These are phyloP conservation scores for Carcharodon carcharias DNA, from an alignment of 2,797 vertebrate genomes.

Conservation along the genomic window DNA sequence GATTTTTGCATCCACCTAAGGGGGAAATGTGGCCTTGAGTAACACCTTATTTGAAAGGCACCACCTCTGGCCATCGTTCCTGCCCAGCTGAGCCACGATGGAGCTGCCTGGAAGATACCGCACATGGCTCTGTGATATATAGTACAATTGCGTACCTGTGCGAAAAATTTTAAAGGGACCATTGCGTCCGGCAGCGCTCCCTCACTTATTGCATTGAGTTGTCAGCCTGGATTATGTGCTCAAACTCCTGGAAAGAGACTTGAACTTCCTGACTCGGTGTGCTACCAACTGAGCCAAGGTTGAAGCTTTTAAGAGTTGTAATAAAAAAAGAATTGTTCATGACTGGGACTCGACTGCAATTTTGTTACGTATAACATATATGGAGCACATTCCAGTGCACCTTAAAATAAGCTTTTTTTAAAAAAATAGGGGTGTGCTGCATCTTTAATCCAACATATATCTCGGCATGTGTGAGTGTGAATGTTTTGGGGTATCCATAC, in stretches of 20 bases:
- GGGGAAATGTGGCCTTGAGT: neutral
- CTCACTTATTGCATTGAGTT: neutral
- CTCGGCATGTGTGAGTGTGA: neutral
- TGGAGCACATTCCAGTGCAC: neutral
- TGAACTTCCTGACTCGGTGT: neutral
- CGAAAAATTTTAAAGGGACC: no score
- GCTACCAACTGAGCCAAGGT: neutral
- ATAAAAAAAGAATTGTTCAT: neutral
- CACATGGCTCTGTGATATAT: no score
- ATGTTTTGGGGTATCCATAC: neutral
- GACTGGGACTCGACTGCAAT: neutral
- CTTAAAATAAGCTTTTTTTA: neutral
- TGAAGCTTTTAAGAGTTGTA: neutral
- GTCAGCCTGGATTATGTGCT: no score
- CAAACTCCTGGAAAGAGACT: neutral
- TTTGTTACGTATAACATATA: no score
- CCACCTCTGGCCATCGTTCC: neutral
- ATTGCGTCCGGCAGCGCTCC: neutral
- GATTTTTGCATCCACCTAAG: neutral
- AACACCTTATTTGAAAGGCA: neutral
- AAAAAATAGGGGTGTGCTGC: neutral
- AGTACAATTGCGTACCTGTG: no score
- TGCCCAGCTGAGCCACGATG: no score
- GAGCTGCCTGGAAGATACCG: no score
- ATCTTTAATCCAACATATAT: neutral